Evolutionary conservation across 2,113 vertebrate genomes (phyloP), one percentile per base, ranked within the genome.

Genomic region (Megalops atlanticus): DNA sequence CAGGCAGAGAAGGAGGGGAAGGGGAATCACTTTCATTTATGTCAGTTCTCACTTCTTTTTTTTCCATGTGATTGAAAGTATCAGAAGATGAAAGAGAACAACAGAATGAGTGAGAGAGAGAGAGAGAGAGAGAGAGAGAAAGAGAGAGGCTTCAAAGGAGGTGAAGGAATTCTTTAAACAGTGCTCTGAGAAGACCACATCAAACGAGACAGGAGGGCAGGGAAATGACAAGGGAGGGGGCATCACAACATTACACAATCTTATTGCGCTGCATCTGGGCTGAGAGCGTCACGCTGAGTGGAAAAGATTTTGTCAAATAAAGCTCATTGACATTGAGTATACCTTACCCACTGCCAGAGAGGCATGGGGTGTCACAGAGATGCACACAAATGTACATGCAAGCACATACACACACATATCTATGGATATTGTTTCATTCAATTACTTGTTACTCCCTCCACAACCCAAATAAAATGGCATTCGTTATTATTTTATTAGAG

Each of bases 101-200:
- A 78, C 88, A 90, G 77, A 1, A 43, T 54, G 76, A 85, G 75
- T 74, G 68, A 86, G 86, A 83, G 83, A 47, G 41, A 33, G 84
- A 82, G 36, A 71, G 49, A 47, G 2, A 40, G 77, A 76, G 31
- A 81, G 86, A 90, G 79, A 80, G 79, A 89, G 84, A 89, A 86
- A 81, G 84, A 82, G 88, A 88, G 87, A 80, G 64, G 89, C 93
- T 93, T 94, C 93, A 94, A 94, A 93, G 92, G 84, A 45, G 84
- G 74, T 86, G 78, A 91, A 90, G 88, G 91, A 91, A 91, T 88
- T 91, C 88, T 93, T 91, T 91, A 88, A 92, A 91, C 84, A 84
- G n/a, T 80, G 84, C 85, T 87, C 92, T 91, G 91, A 70, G 83
- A 89, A 90, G 92, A 93, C 92, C 92, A 94, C 92, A 93, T 93